These are phyloP conservation scores for Sphyrna mokarran DNA, from an alignment of 2,113 vertebrate species.

Conservation along the genomic window DNA sequence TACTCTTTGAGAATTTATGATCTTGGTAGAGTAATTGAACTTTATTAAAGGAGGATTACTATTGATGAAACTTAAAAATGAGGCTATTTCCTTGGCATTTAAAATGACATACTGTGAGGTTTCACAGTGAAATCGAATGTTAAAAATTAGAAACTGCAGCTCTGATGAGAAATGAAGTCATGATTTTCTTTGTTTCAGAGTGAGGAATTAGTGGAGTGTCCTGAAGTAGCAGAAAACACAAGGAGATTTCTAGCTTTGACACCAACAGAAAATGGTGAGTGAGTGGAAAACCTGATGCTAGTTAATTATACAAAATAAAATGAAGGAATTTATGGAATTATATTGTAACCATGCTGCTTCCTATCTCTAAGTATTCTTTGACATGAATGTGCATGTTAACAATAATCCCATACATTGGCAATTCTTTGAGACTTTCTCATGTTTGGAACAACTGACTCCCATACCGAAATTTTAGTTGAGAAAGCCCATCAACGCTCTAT, in stretches of 20 bases:
- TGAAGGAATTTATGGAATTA: background rate
- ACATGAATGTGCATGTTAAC: background rate
- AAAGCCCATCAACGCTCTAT: no score
- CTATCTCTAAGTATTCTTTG: background rate
- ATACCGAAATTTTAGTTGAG: no score
- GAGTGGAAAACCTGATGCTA: conserved; percentile 28
- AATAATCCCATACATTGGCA: background rate
- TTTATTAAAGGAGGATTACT: background rate
- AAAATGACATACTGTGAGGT: background rate
- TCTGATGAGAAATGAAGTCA: background rate
- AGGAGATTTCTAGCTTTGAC: conserved; percentile 65
- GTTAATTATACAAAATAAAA: background rate
- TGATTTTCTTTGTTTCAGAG: conserved; percentile 38
- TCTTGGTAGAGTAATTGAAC: background rate
- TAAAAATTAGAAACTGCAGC: background rate
- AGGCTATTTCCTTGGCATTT: background rate
- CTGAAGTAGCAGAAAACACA: conserved; percentile 70
- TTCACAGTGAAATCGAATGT: background rate
- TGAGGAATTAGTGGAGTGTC: conserved; percentile 49
- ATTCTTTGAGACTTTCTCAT: background rate
- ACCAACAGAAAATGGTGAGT: conserved; percentile 50
- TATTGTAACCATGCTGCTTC: background rate
- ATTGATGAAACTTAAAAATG: background rate
- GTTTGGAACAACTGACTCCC: background rate
- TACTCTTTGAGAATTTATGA: background rate